Evolutionary conservation across 2,888 invertebrate genomes (phyloP).

Genomic region (Lamproptera curius): DNA sequence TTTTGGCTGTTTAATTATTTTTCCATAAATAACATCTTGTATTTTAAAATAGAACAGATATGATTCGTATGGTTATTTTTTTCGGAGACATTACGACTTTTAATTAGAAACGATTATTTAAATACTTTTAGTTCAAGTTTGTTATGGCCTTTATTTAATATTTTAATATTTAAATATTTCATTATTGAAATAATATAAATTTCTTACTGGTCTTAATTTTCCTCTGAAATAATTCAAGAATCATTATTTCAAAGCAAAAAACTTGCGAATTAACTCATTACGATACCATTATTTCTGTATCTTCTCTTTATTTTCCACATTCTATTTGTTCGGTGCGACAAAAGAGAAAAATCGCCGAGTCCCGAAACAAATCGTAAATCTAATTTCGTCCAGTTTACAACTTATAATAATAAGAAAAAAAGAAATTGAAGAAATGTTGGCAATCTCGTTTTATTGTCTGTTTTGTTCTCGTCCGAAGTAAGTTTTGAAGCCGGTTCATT

Average conservation of each 20-base stretch:
- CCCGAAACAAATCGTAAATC: conserved; percentile 15
- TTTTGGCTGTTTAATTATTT: too few species aligned
- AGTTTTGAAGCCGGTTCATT: conserved; percentile 19
- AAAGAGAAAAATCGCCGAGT: background rate
- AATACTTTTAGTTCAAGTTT: background rate
- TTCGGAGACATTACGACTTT: background rate
- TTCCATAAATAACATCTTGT: too few species aligned
- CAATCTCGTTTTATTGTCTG: conserved; percentile 19
- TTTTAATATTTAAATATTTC: background rate
- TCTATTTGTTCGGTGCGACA: background rate
- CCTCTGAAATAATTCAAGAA: too few species aligned
- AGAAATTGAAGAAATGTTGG: conserved; percentile 18
- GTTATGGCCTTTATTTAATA: background rate
- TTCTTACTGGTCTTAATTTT: background rate
- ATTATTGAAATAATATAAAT: background rate
- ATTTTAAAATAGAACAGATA: too few species aligned
- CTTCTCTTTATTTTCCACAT: background rate
- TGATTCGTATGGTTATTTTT: too few species aligned
- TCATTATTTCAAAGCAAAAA: too few species aligned
- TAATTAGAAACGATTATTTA: background rate
- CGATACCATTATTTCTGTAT: background rate
- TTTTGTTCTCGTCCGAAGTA: conserved; percentile 11
- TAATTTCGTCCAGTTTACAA: conserved; percentile 18
- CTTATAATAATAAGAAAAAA: conserved; percentile 19
- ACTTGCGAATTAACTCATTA: too few species aligned